These are phyloP conservation scores for Chymomyza caudatula DNA, from an alignment of 2,888 invertebrate genomes.

Conservation along the genomic window DNA sequence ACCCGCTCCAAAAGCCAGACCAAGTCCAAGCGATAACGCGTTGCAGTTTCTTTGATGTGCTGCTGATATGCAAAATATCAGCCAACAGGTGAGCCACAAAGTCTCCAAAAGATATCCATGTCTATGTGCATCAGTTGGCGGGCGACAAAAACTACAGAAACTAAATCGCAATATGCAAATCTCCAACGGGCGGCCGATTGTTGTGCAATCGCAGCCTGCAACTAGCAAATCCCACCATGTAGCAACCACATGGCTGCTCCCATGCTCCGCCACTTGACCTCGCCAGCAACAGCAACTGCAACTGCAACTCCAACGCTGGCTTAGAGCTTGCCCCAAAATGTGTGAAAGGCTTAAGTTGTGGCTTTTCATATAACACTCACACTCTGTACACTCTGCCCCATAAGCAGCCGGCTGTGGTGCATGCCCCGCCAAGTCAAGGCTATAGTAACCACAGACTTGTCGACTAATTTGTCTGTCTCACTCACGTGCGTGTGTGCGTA, in stretches of 20 bases:
- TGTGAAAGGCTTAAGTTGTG: conserved; percentile 43
- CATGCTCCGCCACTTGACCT: conserved; percentile 61
- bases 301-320: not conserved
- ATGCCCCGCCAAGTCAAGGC: not conserved
- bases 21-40: conserved; percentile 31
- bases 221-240: not conserved
- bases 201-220: conserved; percentile 52
- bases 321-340: conserved; percentile 22
- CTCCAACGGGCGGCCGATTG: conserved; percentile 31
- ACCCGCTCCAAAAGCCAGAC: not conserved
- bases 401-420: conserved; percentile 14
- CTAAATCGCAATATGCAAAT: conserved; percentile 62
- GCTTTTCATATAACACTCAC: conserved; percentile 11
- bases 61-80: conserved; percentile 46
- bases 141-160: conserved; percentile 27
- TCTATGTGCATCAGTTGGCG: conserved; percentile 1
- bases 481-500: conserved; percentile 53
- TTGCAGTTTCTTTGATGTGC: conserved; percentile 52
- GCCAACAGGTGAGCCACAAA: conserved; percentile 38
- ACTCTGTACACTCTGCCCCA: conserved; percentile 12
- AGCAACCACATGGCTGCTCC: conserved; percentile 37
- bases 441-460: not conserved
- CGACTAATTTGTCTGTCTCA: conserved; percentile 57
- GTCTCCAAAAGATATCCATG: conserved; percentile 19
- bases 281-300: not conserved